These are phyloP conservation scores for Pithys albifrons DNA, from an alignment of 2,113 vertebrate species.

Conservation along the genomic window DNA sequence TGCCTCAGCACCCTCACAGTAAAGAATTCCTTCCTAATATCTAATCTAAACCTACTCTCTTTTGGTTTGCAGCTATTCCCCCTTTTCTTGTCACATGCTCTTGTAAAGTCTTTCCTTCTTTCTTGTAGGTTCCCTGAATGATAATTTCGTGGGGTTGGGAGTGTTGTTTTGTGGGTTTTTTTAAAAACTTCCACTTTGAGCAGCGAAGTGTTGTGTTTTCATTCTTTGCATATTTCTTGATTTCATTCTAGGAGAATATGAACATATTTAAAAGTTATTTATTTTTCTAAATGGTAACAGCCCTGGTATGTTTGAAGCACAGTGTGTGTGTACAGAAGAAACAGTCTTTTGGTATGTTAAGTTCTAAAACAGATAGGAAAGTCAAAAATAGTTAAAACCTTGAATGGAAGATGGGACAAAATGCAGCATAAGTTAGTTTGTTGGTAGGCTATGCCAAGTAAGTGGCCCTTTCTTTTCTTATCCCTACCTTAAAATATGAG, in stretches of 20 bases:
- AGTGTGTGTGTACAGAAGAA: not conserved
- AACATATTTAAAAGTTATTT: not conserved
- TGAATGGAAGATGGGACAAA: not conserved
- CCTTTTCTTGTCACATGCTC: not conserved
- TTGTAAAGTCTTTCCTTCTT: not conserved
- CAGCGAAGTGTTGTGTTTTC: not conserved
- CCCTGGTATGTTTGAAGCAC: not conserved
- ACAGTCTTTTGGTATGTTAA: not conserved
- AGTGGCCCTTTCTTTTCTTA: not conserved
- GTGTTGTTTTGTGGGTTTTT: not conserved
- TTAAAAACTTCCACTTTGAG: not conserved
- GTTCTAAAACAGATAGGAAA: not conserved
- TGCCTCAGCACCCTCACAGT: not conserved
- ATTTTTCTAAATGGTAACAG: not conserved
- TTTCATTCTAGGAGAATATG: not conserved
- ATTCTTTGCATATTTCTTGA: conserved; percentile 3
- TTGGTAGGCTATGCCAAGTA: not conserved
- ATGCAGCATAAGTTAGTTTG: not conserved
- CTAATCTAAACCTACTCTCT: not conserved
- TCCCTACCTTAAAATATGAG: not conserved
- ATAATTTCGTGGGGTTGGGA: not conserved
- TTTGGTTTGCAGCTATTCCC: not conserved
- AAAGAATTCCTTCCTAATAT: not conserved
- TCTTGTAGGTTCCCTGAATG: not conserved
- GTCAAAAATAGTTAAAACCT: not conserved